Evolutionary conservation across 2,113 vertebrate species (phyloP), one percentile per base, ranked within the genome.

Genomic region (Rhinichthys klamathensis): DNA sequence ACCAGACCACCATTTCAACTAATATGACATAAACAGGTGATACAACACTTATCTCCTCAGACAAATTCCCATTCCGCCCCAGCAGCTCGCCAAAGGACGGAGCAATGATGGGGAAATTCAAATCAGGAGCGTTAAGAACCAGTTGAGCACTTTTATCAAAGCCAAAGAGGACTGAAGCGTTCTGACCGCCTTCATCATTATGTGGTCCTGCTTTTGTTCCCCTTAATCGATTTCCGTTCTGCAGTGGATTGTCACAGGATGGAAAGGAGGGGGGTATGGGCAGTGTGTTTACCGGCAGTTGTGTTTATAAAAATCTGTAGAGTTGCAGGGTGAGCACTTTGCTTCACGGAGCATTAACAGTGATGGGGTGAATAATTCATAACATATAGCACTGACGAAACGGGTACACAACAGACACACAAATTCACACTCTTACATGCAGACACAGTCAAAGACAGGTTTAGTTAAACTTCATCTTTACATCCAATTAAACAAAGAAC

Each of bases 321-420:
- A 91, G 86, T 86, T 93, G 91, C 90, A 91, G 90, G 91, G 87
- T 90, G 91, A 85, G 91, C 91, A 92, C 85, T 92, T 93, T 92
- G 78, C 63, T n/a, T 70, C 16, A 87, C 23, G 85, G 60, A 27
- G 61, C 79, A 60, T 76, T 46, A 82, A 80, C 80, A 60, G 85
- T 49, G 70, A 80, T 69, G 69, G 27, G 32, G 60, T 86, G 61
- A 78, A 86, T 83, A 78, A 82, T 82, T 73, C 41, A 82, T 13
- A 35, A 65, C 21, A 51, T 56, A 51, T 12, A 76, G 1, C 15
- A 25, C 41, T 56, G 60, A 27, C 1, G 12, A 86, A 21, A 80
- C 30, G 1, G 2, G 0, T 3, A 77, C 13, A 35, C 49, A 77
- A n/a, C 35, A 2, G 35, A 35, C 18, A 44, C 21, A 16, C 73